Evolutionary conservation across 2,113 vertebrate genomes (phyloP), one percentile per base, ranked within the genome.

Genomic region (Tetrao urogallus): DNA sequence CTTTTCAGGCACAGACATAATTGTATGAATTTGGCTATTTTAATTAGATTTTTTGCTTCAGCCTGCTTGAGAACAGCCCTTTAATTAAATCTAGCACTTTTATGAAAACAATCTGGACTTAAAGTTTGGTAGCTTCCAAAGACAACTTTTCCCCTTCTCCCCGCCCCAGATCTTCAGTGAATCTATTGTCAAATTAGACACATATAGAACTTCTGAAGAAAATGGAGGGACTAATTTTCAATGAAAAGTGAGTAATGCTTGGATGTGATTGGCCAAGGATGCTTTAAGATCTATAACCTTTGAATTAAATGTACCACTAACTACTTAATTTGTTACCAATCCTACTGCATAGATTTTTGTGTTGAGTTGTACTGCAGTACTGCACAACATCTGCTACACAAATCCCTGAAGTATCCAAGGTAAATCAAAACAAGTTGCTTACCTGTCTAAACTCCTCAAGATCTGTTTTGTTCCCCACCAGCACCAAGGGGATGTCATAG

Each of bases 401-500:
- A 89, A 64, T 4, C 52, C 18, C 52, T 20, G 10, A 66, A 10
- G 27, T 8, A 77, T 6, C 7, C 28, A 30, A 63, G 19, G 5
- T 73, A 75, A 92, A 87, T 11, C 45, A n/a, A 88, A 14, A 18
- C n/a, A 60, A 67, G 25, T 50, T 30, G 6, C 93, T 95, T 83
- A 98, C 98, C 97, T 99, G 98, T 54, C 98, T 96, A 58, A 98
- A 97, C n/a, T 98, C 97, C 58, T 96, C 95, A 20, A 98, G 98
- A 95, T 98, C 98, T 74, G 96, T 98, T 97, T 98, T 98, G 97
- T 98, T 99, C 42, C 98, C 98, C 89, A 98, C 98, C 52, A 98
- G 92, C 56, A 98, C 98, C 85, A 98, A 95, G 1, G 98, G 98
- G 50, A 98, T 98, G 90, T 98, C 98, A 4, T 97, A 98, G 71